Base-by-base conservation (phyloP, 1,140 invertebrate species). In the Halyomorpha halys region DNA sequence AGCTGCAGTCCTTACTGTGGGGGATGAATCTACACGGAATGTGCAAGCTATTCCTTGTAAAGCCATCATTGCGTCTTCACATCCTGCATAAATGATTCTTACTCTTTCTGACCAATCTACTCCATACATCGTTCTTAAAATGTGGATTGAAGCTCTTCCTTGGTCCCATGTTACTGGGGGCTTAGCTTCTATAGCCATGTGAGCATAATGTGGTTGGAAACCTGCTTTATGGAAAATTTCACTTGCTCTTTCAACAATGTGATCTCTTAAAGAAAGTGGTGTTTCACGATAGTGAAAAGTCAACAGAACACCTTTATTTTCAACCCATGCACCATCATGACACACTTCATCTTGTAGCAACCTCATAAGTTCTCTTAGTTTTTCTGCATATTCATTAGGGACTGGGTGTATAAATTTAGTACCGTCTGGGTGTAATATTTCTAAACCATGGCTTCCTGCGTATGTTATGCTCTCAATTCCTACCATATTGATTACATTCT, bases 141-240 rank as follows among this genome's bases (percentile, higher is more conserved):
- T 94, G 71, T 94, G 92, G 70, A 93, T 90, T 0, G 89, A 91
- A 61, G 90, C 91, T 53, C 89, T 82, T 66, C 87, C 91, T 75
- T 94, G 93, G 72, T 94, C 90, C 91, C 91, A 94, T 70, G 89
- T 83, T 0, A 93, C 89, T 0, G 90, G 90, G 21, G 90, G 90
- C 69, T 88, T 87, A 0, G 90, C 90, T 74, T 94, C 91, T n/a
- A 93, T 80, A 0, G 90, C 90, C 71, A 88, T 90, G 71, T 91
- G 86, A 2, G 87, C 88, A 19, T 82, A 75, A 49, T 84, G 86
- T 3, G 87, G 84, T 68, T 83, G 81, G 73, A 94, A 92, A 0
- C 87, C 90, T 3, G 84, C 83, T 30, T 80, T 81, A 65, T 82
- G 80, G 69, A 93, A 91, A 61, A 92, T 75, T 60, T 81, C 78